phyloP scores from a whole-genome alignment of 1,140 invertebrate species.

The Lepidurus apus region DNA sequence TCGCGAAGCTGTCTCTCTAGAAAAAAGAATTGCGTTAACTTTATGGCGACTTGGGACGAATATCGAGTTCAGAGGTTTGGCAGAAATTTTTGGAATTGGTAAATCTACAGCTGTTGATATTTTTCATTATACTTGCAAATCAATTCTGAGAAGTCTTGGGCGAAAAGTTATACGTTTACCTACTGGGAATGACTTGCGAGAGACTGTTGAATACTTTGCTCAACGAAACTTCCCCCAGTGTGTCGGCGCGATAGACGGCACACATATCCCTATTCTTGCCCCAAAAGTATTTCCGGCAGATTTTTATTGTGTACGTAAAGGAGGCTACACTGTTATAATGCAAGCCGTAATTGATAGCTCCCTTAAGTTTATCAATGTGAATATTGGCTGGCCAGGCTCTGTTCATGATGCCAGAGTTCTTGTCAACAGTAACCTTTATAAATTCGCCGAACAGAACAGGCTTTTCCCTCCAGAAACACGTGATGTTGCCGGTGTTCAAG shows the following conservation, averaged over 20 bases:
- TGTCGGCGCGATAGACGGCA: background rate
- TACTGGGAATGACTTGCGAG: background rate
- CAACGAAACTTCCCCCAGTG: background rate
- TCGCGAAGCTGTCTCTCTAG: background rate
- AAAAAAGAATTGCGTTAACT: background rate
- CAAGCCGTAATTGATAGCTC: background rate
- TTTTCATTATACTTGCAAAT: background rate
- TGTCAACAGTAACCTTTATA: background rate
- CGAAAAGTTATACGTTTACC: background rate
- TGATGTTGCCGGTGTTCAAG: conserved; percentile 4
- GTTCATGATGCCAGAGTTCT: background rate
- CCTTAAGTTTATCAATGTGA: conserved; percentile 6
- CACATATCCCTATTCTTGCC: background rate
- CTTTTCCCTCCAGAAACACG: background rate
- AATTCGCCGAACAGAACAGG: background rate
- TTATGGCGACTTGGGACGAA: background rate
- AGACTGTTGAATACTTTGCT: background rate
- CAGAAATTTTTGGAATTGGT: conserved; percentile 1
- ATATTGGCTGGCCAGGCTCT: background rate
- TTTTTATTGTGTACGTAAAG: background rate
- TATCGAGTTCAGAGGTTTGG: background rate
- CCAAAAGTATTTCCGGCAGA: background rate
- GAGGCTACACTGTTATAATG: background rate
- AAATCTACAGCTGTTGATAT: background rate
- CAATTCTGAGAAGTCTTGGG: background rate